Evolutionary conservation across 1,140 invertebrate species (phyloP), one percentile per base, ranked within the genome.

Genomic region (Teleopsis dalmanni): DNA sequence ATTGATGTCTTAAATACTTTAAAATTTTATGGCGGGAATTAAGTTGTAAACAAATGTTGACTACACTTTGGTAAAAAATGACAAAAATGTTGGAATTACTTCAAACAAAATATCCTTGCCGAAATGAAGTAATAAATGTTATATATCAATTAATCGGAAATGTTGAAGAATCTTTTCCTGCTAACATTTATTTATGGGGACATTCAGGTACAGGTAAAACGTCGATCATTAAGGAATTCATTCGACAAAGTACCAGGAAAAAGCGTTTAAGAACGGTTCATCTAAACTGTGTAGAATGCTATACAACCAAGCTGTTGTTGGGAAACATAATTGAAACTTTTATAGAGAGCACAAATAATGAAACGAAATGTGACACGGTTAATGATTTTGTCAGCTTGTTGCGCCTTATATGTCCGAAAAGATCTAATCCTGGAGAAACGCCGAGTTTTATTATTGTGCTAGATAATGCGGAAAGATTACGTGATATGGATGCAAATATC

Each of bases 211-310:
- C 85, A 11, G 90, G 89, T 18, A 94, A 94, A 73, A 82, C 82
- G 21, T 66, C 82, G 1, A 74, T 90, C 34, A 60, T 88, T 3
- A 71, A 72, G 35, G 71, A 72, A 14, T 60, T 87, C 11, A 59
- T 91, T 1, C 44, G 50, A 7, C 42, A 59, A 29, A 57, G 54
- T 25, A 16, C 21, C 10, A 57, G 75, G 16, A 65, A 76, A 52
- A 72, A 83, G 29, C 57, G 75, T 8, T 80, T 83, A 34, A 81
- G 79, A 61, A 72, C 78, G 57, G 80, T 82, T 19, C 65, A 80
- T 37, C 69, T 92, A n/a, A 88, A 91, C 67, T 87, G 87, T 62
- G 76, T 90, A 6, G 89, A 93, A 64, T 87, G 85, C 60, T 85
- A 85, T 58, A 79, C 77, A n/a, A 69, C 75, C 3, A 83, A 81